Percentiles rank a stretch among this genome's conserved stretches.
Evolutionary conservation across 2,888 invertebrate genomes (phyloP).

Genomic region (Helicoverpa assulta): DNA sequence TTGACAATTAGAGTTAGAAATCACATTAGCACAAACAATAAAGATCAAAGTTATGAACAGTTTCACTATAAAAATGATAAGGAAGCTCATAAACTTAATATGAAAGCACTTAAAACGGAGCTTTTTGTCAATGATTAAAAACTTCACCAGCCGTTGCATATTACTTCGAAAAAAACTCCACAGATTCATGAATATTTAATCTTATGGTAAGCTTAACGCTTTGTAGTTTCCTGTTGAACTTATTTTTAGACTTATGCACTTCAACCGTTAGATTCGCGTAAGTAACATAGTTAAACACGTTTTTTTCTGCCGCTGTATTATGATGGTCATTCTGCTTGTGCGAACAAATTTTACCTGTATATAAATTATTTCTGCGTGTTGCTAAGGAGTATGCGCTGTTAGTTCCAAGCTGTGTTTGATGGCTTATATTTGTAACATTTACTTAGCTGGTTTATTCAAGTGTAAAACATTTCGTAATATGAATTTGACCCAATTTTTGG

Average conservation of each 20-base stretch:
- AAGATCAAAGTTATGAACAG: not conserved
- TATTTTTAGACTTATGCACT: conserved; percentile 55
- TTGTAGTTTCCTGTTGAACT: conserved; percentile 52
- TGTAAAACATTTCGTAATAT: no score
- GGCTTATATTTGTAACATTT: no score
- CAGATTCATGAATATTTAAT: conserved; percentile 59
- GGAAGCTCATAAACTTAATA: conserved; percentile 19
- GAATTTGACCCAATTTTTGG: no score
- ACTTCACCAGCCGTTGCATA: conserved; percentile 36
- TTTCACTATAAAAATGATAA: conserved; percentile 6
- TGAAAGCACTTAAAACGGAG: conserved; percentile 27
- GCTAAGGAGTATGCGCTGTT: no score
- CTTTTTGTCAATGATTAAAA: conserved; percentile 47
- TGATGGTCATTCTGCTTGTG: not conserved
- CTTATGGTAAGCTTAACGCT: conserved; percentile 53
- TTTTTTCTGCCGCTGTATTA: not conserved
- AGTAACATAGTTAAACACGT: conserved; percentile 40
- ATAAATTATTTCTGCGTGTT: no score
- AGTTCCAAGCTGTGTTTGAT: no score
- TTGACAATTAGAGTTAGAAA: no score
- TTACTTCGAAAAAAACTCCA: conserved; percentile 32
- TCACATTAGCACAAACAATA: no score
- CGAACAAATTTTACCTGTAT: not conserved
- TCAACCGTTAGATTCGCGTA: conserved; percentile 48
- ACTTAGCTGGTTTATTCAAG: no score